phyloP scores from a whole-genome alignment of 2,797 vertebrate genomes.

The Pipistrellus pipistrellus region DNA sequence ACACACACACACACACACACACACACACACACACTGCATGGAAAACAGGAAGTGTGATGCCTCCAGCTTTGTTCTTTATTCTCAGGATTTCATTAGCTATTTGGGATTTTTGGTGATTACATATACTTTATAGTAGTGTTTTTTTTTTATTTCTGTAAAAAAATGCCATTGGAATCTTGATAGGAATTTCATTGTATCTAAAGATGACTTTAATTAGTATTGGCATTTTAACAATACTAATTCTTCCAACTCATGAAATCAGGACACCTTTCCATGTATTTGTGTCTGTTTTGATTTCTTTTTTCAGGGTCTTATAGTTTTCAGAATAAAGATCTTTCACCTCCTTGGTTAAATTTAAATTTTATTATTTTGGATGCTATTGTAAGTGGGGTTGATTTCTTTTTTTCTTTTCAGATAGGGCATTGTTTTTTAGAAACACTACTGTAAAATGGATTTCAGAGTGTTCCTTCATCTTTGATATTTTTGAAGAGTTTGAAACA shows the following conservation, averaged over 20 bases:
- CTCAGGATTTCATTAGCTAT: not conserved
- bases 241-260: not conserved
- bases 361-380: not conserved
- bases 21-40: not conserved
- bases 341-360: not conserved
- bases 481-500: not conserved
- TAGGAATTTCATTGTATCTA: not conserved
- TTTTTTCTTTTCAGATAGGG: not conserved
- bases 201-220: not conserved
- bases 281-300: not conserved
- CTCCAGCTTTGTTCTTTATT: not conserved
- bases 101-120: not conserved
- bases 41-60: not conserved
- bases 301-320: not conserved
- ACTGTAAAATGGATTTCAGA: not conserved
- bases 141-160: not conserved
- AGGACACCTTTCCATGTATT: not conserved
- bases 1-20: not conserved
- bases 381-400: not conserved
- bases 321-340: not conserved
- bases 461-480: not conserved
- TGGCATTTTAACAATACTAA: not conserved
- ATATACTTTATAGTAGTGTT: not conserved
- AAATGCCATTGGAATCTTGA: not conserved
- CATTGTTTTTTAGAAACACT: not conserved